Evolutionary conservation across 2,797 vertebrate species (phyloP), one percentile per base, ranked within the genome.

Genomic region (Xenops minutus): DNA sequence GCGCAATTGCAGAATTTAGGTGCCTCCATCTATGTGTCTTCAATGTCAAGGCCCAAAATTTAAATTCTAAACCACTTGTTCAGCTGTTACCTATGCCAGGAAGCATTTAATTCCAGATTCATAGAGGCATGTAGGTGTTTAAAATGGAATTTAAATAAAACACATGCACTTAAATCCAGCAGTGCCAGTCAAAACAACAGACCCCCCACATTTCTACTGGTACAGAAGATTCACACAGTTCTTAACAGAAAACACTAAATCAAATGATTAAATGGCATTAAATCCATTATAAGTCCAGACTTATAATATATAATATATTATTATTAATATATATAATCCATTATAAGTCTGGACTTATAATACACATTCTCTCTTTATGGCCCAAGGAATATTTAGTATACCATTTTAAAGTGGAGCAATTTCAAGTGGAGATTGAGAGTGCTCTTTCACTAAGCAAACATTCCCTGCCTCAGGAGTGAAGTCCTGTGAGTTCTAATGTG

Each of bases 231-330:
- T 21, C 3, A 20, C 59, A 58, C 22, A 24, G 29, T 58, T 68
- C 7, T 36, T 44, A 21, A 39, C 3, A 81, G 46, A 61, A 51
- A 73, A 64, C 14, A 77, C n/a, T 61, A 41, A 64, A 91, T 26
- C 7, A 41, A 68, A 23, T 36, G 29, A 76, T 1, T 67, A 12
- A n/a, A n/a, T n/a, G 6, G 3, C 8, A 44, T 72, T 76, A 49
- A 54, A 32, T 19, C n/a, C 0, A 0, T n/a, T n/a, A n/a, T n/a
- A 52, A 68, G 13, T 29, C 23, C 85, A 32, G 12, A 18, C 10
- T 69, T 61, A 14, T 10, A 51, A 73, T 79, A 81, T n/a, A n/a
- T n/a, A n/a, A n/a, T n/a, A n/a, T n/a, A n/a, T n/a, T n/a, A n/a
- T n/a, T n/a, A n/a, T n/a, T n/a, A n/a, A n/a, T n/a, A n/a, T n/a